Conservation (phyloP, 2,113 vertebrate species). For the Nipponia nippon region DNA sequence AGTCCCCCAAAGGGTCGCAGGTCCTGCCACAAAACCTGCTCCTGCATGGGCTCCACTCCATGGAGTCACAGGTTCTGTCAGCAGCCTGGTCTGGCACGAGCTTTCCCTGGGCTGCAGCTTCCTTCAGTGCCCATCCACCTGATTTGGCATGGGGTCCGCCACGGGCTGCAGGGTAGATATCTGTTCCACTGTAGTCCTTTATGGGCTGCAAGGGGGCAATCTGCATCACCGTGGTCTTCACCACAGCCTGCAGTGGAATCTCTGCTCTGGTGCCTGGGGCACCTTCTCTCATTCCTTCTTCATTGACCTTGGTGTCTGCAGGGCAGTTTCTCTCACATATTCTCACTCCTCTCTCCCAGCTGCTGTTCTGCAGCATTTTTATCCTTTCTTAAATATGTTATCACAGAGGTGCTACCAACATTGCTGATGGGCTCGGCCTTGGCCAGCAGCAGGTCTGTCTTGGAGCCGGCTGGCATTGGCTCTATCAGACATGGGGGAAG, state of each 20-base stretch:
- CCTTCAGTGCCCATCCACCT: not conserved
- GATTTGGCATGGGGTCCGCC: fast-evolving
- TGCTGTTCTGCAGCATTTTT: not conserved
- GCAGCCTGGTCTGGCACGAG: not conserved
- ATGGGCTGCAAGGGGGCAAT: not conserved
- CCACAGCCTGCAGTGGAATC: not conserved
- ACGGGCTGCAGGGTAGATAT: not conserved
- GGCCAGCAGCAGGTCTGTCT: fast-evolving
- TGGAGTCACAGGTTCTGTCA: not conserved
- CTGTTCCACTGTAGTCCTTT: not conserved
- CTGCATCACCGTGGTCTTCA: not conserved
- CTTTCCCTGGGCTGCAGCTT: not conserved
- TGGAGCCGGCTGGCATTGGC: not conserved
- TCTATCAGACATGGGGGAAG: not conserved
- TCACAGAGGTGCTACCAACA: not conserved
- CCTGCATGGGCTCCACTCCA: not conserved
- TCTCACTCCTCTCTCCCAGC: not conserved
- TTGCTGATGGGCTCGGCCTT: fast-evolving
- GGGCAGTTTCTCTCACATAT: not conserved
- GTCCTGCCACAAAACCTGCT: not conserved
- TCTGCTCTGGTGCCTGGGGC: not conserved
- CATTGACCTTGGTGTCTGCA: not conserved
- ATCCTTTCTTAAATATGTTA: not conserved
- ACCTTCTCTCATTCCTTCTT: not conserved
- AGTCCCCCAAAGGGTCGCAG: not conserved